Percentiles rank a stretch among this genome's conserved stretches.
Conservation (phyloP, 2,888 invertebrate species). For the Agrochola macilenta region DNA sequence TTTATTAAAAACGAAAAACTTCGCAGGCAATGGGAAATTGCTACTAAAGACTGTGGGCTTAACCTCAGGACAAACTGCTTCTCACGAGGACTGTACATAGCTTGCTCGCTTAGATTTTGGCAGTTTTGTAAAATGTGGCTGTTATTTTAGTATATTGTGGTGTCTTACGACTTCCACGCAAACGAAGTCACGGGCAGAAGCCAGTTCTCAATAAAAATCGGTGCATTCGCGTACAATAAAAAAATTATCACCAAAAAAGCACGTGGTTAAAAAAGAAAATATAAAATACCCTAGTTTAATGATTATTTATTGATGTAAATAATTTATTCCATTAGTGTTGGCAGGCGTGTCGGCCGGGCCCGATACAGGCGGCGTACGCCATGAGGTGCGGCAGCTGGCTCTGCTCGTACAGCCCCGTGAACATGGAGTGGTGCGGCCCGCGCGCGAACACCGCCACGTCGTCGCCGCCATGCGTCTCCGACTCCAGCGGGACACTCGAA, state of each 20-base stretch:
- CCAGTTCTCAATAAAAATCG: too few species aligned
- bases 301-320: background rate
- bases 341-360: conserved; percentile 87
- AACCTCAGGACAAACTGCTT: background rate
- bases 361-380: conserved; percentile 93
- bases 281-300: too few species aligned
- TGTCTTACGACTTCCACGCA: too few species aligned
- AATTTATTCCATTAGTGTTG: conserved; percentile 22
- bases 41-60: too few species aligned
- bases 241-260: too few species aligned
- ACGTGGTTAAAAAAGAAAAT: too few species aligned
- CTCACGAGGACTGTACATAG: background rate
- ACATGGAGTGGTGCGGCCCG: conserved; percentile 94
- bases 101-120: background rate
- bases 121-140: too few species aligned
- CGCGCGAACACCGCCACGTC: conserved; percentile 94
- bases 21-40: background rate
- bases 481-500: conserved; percentile 89
- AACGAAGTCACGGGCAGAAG: too few species aligned
- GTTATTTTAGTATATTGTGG: too few species aligned
- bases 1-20: background rate
- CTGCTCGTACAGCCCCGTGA: conserved; percentile 94
- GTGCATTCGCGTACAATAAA: too few species aligned
- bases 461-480: conserved; percentile 94
- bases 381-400: conserved; percentile 94